Conservation (phyloP, 2,888 invertebrate species). For the Drosophila fulvimacula region DNA sequence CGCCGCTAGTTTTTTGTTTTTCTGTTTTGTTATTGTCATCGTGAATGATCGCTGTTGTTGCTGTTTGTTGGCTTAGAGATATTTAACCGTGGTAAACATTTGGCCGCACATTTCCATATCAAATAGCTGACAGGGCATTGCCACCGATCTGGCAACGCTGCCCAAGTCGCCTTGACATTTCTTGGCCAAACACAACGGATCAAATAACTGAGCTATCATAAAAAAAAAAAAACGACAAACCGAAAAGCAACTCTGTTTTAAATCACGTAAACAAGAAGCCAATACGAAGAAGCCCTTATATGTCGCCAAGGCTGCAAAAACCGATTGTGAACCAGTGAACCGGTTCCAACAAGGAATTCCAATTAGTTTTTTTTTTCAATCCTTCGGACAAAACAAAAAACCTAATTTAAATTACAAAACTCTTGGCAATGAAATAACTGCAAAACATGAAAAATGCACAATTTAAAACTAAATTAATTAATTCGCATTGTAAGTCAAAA, state of each 20-base stretch:
- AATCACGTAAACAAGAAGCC: not conserved
- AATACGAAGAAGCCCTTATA: slow-evolving; percentile 1
- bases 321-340: not conserved
- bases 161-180: slow-evolving; percentile 48
- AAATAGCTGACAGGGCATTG: slow-evolving; percentile 55
- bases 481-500: not conserved
- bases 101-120: slow-evolving; percentile 59
- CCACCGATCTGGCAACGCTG: slow-evolving; percentile 29
- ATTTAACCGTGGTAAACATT: slow-evolving; percentile 58
- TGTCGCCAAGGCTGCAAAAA: not conserved
- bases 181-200: slow-evolving; percentile 20
- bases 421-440: not conserved
- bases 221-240: not conserved
- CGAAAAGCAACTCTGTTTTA: slow-evolving; percentile 1
- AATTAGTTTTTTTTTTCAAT: slow-evolving; percentile 3
- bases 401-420: slow-evolving; percentile 7
- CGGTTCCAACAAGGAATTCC: not conserved
- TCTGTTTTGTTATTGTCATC: slow-evolving; percentile 28
- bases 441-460: not conserved
- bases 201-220: slow-evolving; percentile 14
- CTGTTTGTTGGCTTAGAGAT: slow-evolving; percentile 39
- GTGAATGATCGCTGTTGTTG: slow-evolving; percentile 28
- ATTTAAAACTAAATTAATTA: not conserved
- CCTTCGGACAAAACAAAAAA: not conserved
- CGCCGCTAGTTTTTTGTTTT: slow-evolving; percentile 32